Percentiles rank a stretch among this genome's conserved stretches.
phyloP scores from a whole-genome alignment of 1,140 invertebrate genomes.

The Drosophila bocki region DNA sequence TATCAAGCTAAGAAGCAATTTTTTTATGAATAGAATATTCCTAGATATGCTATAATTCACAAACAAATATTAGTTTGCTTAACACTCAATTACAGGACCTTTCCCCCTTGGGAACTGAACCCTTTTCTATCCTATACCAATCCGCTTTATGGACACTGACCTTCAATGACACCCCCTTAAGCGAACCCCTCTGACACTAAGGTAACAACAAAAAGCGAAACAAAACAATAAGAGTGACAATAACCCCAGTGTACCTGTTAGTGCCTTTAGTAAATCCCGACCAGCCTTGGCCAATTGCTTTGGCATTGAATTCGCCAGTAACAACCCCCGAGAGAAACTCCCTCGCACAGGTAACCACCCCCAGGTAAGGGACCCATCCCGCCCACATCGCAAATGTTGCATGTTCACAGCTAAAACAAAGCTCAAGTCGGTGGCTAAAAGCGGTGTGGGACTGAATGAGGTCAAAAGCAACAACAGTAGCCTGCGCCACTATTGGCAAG shows the following conservation, averaged over 20 bases:
- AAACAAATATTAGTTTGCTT: neutral
- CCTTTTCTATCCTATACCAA: conserved; percentile 20
- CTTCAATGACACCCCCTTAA: conserved; percentile 27
- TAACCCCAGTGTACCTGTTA: conserved; percentile 15
- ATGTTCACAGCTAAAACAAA: conserved; percentile 40
- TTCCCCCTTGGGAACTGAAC: conserved; percentile 1
- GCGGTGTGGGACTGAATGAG: conserved; percentile 55
- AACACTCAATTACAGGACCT: conserved; percentile 22
- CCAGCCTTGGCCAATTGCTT: conserved; percentile 49
- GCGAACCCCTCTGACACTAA: conserved; percentile 14
- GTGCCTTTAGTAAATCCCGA: conserved; percentile 49
- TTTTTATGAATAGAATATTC: neutral
- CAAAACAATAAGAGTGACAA: conserved; percentile 9
- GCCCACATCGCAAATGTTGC: conserved; percentile 32
- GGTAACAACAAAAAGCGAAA: conserved; percentile 5
- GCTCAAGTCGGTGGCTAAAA: neutral
- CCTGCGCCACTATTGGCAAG: conserved; percentile 8
- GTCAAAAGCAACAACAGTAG: conserved; percentile 48
- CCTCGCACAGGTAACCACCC: conserved; percentile 2
- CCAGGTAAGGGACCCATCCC: neutral
- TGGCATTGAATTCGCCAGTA: conserved; percentile 65
- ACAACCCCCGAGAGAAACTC: conserved; percentile 39
- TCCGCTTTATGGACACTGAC: conserved; percentile 28
- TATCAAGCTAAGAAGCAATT: neutral
- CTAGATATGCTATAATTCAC: neutral